phyloP scores from a whole-genome alignment of 2,888 invertebrate genomes.

The Spodoptera picta region DNA sequence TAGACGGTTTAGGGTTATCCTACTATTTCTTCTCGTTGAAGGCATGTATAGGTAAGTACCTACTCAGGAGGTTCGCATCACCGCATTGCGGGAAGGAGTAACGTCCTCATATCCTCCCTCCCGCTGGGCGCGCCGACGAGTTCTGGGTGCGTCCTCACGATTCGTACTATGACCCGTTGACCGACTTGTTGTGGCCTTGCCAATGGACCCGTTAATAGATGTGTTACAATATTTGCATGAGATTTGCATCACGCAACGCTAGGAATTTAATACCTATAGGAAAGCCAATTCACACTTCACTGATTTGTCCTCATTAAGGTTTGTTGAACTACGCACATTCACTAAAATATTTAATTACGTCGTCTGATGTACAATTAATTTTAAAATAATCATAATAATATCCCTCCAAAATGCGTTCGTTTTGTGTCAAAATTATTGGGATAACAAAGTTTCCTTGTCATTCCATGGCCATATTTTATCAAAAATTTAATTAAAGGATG shows the following conservation, averaged over 20 bases:
- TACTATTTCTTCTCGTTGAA: conserved; percentile 1
- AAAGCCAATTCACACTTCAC: conserved; percentile 23
- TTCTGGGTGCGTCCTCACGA: conserved; percentile 84
- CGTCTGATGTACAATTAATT: background rate
- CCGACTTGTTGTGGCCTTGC: conserved; percentile 81
- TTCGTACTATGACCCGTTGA: conserved; percentile 81
- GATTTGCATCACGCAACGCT: conserved; percentile 66
- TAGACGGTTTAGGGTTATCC: conserved; percentile 2
- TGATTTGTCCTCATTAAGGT: conserved; percentile 33
- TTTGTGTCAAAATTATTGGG: too few relatives aligned
- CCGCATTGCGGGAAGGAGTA: conserved; percentile 86
- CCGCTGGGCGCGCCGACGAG: conserved; percentile 74
- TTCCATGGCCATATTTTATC: too few relatives aligned
- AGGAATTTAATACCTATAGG: conserved; percentile 21
- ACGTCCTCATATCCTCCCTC: conserved; percentile 72
- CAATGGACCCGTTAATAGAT: conserved; percentile 71
- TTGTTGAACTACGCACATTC: conserved; percentile 29
- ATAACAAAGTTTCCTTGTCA: too few relatives aligned
- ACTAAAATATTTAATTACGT: conserved; percentile 10
- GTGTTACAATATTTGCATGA: conserved; percentile 73
- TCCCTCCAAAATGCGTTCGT: too few relatives aligned
- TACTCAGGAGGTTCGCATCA: conserved; percentile 63
- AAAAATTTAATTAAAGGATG: too few relatives aligned
- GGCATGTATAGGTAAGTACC: background rate
- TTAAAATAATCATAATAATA: too few relatives aligned